Conservation (phyloP, 2,888 invertebrate species). For the Digitonthophagus gazella region DNA sequence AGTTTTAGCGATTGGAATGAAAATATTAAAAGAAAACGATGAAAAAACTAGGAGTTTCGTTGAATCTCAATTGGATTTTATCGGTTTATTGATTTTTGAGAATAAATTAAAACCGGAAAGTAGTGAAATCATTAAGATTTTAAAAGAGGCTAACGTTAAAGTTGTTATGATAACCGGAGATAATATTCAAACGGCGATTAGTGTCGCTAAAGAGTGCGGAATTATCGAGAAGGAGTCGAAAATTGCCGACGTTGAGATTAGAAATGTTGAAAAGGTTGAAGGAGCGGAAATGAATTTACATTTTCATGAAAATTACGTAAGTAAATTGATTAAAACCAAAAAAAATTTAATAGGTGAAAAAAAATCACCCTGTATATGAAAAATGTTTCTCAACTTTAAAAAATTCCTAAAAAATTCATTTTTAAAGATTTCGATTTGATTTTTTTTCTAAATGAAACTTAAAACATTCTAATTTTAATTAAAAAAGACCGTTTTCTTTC, state of each 20-base stretch:
- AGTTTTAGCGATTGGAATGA: constrained; percentile 82
- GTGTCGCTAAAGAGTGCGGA: constrained; percentile 87
- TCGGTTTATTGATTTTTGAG: constrained; percentile 90
- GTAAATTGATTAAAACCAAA: too few species aligned
- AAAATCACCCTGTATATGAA: too few species aligned
- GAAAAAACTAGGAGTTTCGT: constrained; percentile 71
- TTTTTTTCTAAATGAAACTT: too few species aligned
- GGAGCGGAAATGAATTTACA: constrained; percentile 23
- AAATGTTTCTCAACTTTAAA: too few species aligned
- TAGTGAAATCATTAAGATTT: constrained; percentile 69
- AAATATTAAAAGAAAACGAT: constrained; percentile 56
- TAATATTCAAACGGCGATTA: constrained; percentile 86
- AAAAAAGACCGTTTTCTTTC: too few species aligned
- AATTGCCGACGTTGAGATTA: constrained; percentile 38
- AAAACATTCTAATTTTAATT: too few species aligned
- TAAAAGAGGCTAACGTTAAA: constrained; percentile 82
- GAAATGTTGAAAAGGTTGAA: constrained; percentile 12
- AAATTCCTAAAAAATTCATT: too few species aligned
- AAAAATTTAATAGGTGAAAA: too few species aligned
- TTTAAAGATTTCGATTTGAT: too few species aligned
- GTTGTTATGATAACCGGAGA: constrained; percentile 96
- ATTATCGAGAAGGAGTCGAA: constrained; percentile 54
- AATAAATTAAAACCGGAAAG: constrained; percentile 91
- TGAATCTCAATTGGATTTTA: constrained; percentile 78
- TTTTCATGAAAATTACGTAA: not conserved